Evolutionary conservation across 2,113 vertebrate species (phyloP).

Genomic region (Aphyosemion australe): DNA sequence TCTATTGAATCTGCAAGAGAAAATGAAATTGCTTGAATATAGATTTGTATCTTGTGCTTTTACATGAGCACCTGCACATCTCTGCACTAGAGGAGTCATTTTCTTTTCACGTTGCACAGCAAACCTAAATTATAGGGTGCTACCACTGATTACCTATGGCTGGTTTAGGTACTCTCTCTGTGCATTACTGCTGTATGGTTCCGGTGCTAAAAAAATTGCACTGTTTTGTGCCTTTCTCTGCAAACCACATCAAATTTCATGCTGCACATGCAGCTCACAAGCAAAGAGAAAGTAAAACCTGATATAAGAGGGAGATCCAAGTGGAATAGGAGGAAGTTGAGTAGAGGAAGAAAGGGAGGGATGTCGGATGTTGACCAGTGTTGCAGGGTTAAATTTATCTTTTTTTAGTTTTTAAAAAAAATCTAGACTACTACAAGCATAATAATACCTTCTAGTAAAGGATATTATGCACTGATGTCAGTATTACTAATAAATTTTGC

Average conservation of each 20-base stretch:
- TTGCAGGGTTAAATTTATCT: background rate
- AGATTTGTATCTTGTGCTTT: slow-evolving; percentile 1
- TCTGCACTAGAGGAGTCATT: slow-evolving; percentile 40
- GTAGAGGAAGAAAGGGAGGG: background rate
- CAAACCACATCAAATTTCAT: slow-evolving; percentile 57
- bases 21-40: slow-evolving; percentile 10
- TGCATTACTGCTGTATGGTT: slow-evolving; percentile 34
- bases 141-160: slow-evolving; percentile 40
- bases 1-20: slow-evolving; percentile 1
- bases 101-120: slow-evolving; percentile 23
- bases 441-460: too few relatives aligned
- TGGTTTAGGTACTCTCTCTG: slow-evolving; percentile 34
- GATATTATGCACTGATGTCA: too few relatives aligned
- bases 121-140: slow-evolving; percentile 38
- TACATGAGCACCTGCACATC: slow-evolving; percentile 5
- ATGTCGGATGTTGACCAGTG: slow-evolving; percentile 7
- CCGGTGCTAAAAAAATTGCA: slow-evolving; percentile 67
- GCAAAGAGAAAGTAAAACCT: slow-evolving; percentile 2
- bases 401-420: background rate
- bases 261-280: slow-evolving; percentile 19
- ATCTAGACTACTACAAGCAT: background rate
- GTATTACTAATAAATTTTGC: too few relatives aligned
- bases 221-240: slow-evolving; percentile 56
- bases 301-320: background rate
- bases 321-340: slow-evolving; percentile 19